These are phyloP conservation scores for Sitta europaea DNA, from an alignment of 2,113 vertebrate genomes.

Conservation along the genomic window DNA sequence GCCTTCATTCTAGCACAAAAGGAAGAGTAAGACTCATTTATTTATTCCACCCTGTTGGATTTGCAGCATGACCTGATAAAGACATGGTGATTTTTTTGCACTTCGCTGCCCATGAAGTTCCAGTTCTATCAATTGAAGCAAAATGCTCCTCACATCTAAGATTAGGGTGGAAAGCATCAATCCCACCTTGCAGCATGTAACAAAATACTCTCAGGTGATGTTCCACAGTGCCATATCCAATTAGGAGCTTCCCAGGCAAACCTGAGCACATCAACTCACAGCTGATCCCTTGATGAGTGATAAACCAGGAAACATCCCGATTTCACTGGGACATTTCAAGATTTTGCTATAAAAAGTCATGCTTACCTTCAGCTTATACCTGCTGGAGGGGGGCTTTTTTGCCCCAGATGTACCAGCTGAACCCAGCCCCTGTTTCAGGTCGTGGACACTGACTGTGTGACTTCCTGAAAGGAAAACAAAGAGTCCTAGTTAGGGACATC, in stretches of 20 bases:
- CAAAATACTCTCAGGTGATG: neutral
- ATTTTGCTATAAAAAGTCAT: neutral
- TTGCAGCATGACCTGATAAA: neutral
- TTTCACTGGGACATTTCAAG: neutral
- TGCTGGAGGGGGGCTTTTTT: conserved; percentile 57
- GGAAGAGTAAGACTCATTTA: neutral
- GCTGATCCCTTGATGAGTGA: neutral
- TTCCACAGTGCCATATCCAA: neutral
- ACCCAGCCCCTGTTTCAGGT: conserved; percentile 81
- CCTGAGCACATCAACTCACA: neutral
- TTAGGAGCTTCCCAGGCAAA: neutral
- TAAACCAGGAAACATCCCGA: neutral
- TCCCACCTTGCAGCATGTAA: neutral
- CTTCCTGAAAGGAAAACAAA: conserved; percentile 67
- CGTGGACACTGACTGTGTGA: conserved; percentile 80
- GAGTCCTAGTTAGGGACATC: neutral
- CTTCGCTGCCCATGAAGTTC: neutral
- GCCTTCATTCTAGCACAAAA: neutral
- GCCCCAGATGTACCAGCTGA: neutral
- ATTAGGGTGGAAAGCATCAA: neutral
- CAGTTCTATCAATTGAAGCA: neutral
- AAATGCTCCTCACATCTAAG: neutral
- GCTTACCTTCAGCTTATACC: conserved; percentile 87
- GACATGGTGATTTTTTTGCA: neutral
- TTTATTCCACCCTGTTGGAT: neutral